phyloP scores from a whole-genome alignment of 2,888 invertebrate species.

The Tetanocera ferruginea region DNA sequence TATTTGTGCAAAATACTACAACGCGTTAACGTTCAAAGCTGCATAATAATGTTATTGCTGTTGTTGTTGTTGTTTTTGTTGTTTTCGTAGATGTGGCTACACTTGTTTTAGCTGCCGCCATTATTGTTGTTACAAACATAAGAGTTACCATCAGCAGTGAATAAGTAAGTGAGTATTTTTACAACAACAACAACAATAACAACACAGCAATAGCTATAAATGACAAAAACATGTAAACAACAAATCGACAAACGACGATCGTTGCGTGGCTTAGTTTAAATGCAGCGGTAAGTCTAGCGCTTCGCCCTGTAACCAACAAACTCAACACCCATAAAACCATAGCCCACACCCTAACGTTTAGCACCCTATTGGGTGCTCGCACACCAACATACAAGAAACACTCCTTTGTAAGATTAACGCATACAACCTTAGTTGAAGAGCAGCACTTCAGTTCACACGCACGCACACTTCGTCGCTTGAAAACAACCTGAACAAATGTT shows the following conservation, averaged over 20 bases:
- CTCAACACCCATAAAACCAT: neutral
- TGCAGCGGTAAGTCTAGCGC: neutral
- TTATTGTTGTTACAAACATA: neutral
- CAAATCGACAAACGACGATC: neutral
- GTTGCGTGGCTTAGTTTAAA: neutral
- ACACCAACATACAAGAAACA: conserved; percentile 8
- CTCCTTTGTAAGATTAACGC: neutral
- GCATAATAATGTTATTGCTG: neutral
- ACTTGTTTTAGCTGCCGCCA: neutral
- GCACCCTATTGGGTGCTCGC: conserved; percentile 38
- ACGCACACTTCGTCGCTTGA: too few relatives aligned
- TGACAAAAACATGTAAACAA: neutral
- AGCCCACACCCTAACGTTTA: conserved; percentile 42
- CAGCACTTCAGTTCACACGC: too few relatives aligned
- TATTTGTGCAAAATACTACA: neutral
- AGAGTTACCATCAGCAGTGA: neutral
- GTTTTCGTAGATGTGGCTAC: neutral
- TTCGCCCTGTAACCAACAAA: too few relatives aligned
- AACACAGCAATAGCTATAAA: neutral
- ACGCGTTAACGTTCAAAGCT: neutral
- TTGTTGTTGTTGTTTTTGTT: neutral
- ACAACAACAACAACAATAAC: neutral
- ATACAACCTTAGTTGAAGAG: neutral
- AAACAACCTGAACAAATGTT: too few relatives aligned
- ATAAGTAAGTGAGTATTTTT: too few relatives aligned